phyloP scores from a whole-genome alignment of 1,140 invertebrate genomes.

The Heliconius congener region DNA sequence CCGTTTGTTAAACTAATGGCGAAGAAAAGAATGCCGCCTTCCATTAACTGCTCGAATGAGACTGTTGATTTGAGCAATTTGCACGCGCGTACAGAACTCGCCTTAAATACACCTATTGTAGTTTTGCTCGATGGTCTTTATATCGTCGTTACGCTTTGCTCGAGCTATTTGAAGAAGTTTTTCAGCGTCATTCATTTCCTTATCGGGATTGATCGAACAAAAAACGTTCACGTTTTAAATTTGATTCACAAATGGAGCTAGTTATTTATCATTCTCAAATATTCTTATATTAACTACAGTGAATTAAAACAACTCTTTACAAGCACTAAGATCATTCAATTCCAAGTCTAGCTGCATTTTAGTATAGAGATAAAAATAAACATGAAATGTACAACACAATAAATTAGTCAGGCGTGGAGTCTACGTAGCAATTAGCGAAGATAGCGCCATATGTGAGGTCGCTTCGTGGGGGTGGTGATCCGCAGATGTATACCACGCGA shows the following conservation, averaged over 20 bases:
- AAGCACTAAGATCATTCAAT: background rate
- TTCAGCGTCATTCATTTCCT: slow-evolving; percentile 42
- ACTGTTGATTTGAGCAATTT: slow-evolving; percentile 67
- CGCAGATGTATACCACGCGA: slow-evolving; percentile 67
- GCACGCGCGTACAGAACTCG: slow-evolving; percentile 61
- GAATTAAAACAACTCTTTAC: background rate
- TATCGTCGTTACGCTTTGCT: slow-evolving; percentile 40
- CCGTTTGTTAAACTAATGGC: slow-evolving; percentile 72
- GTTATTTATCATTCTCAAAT: background rate
- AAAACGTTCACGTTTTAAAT: slow-evolving; percentile 16
- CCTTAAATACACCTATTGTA: slow-evolving; percentile 48
- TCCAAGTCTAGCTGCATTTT: background rate
- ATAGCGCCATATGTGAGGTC: slow-evolving; percentile 63
- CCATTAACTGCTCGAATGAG: slow-evolving; percentile 61
- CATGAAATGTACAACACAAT: background rate
- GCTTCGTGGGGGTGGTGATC: slow-evolving; percentile 60
- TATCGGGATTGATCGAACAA: slow-evolving; percentile 20
- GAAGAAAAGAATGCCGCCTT: slow-evolving; percentile 66
- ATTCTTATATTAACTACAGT: background rate
- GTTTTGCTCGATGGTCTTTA: slow-evolving; percentile 31
- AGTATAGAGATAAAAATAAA: slow-evolving; percentile 1
- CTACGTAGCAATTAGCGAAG: slow-evolving; percentile 72
- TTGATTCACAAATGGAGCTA: background rate
- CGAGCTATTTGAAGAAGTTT: slow-evolving; percentile 35
- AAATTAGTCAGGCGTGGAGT: slow-evolving; percentile 38